Base-by-base conservation (phyloP, 2,888 invertebrate species). In the Alloscopus bannaensis region DNA sequence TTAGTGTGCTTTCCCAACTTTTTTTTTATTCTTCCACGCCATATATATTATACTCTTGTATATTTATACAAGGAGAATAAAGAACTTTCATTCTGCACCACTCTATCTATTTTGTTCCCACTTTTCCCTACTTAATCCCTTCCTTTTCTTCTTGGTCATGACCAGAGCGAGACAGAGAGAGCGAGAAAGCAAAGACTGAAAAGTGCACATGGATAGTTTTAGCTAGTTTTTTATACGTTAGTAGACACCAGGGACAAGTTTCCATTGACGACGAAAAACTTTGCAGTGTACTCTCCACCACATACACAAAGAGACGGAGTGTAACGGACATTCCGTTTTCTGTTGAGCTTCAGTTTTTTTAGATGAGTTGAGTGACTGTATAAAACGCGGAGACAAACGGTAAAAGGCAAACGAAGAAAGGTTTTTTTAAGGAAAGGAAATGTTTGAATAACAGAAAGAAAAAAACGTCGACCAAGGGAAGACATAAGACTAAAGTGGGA, bases 231-330 rank as follows among this genome's bases (percentile, higher is more conserved):
- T 69, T 62, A 62, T 64, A 78, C 50, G 77, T 78, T 78, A 78
- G 45, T 65, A 78, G 50, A 65, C 77, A 78, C 70, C 52, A 47
- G 77, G 77, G 77, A 78, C 70, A 78, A 78, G 77, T 78, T 76
- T 78, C 70, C 64, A 64, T 70, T 78, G 77, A 70, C 70, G 70
- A 78, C 57, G 64, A 52, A 36, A 66, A 66, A 66, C 20, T 66
- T 2, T 42, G 3, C 18, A 8, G 36, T 36, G 18, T 18, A 22
- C 20, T 50, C 8, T 50, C n/a, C 18, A 47, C n/a, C 18, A 47
- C 47, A 47, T 22, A 50, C 50, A 50, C 50, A 36, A 8, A 36
- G 8, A 36, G 8, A 36, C 36, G 36, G 36, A 36, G 36, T 8
- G n/a, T 8, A 36, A 36, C 36, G 36, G 13, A 36, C 13, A 13